Base-by-base conservation (phyloP, 2,888 invertebrate genomes). In the Xestia ashworthii region DNA sequence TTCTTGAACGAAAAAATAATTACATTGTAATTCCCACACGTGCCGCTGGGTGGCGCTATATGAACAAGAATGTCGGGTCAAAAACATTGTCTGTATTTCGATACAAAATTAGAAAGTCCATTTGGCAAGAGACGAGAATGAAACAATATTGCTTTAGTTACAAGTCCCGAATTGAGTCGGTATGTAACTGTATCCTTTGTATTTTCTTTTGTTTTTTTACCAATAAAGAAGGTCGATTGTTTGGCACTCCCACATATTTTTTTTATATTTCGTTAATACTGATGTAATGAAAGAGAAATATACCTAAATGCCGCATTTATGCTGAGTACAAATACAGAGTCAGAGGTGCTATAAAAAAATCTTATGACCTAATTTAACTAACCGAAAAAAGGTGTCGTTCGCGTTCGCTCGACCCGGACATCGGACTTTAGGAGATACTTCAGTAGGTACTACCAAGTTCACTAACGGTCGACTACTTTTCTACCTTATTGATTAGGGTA, bases 1-100 rank as follows among this genome's bases (percentile, higher is more conserved):
- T 38, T 71, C 55, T 62, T 66, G 22, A 58, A 76, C 16, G 1
- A 25, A 53, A 74, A 38, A 74, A n/a, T 2, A 38, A 50, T 81
- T 55, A 41, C 60, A 70, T 55, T 50, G 19, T 64, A 64, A 50
- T 41, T 58, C 22, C n/a, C 5, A 46, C 64, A 38, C 38, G 44
- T 64, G 60, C 48, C 22, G 11, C 0, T 5, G 0, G 14, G 22
- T 25, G 66, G 14, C 62, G 48, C 62, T 68, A n/a, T 5, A 53
- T 38, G 2, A 53, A 68, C 60, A 46, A n/a, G n/a, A 68, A 41
- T 11, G 22, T 46, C 22, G 44, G 8, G 44, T 46, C 48, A n/a
- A 41, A 65, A 55, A 16, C 12, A 48, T 48, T 66, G 38, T 38
- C 75, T 22, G 16, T 19, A 22, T 55, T 75, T 75, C 32, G 50